phyloP scores from a whole-genome alignment of 1,140 invertebrate genomes.

The Copidosoma floridanum region DNA sequence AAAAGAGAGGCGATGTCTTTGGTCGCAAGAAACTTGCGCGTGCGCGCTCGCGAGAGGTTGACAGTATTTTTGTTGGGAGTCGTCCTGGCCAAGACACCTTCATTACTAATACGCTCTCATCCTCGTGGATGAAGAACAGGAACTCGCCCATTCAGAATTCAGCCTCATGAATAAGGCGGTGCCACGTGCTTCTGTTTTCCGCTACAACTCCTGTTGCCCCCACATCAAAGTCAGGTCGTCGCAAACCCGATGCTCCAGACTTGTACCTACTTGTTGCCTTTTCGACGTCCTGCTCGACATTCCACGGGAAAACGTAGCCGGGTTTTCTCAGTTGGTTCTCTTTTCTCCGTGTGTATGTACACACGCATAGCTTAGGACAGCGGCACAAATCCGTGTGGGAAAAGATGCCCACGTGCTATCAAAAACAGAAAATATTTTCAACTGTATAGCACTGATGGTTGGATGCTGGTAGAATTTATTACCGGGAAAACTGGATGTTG shows the following conservation, averaged over 20 bases:
- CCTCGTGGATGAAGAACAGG: constrained; percentile 18
- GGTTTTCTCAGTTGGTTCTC: not conserved
- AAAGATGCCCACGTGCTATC: constrained; percentile 10
- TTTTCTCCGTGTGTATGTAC: too few relatives aligned
- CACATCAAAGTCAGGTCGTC: too few relatives aligned
- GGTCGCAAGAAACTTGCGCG: constrained; percentile 43
- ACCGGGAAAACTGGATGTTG: too few relatives aligned
- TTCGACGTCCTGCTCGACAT: constrained; percentile 2
- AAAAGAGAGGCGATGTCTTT: too few relatives aligned
- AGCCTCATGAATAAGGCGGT: constrained; percentile 44
- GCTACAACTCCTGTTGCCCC: constrained; percentile 5
- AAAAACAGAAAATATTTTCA: too few relatives aligned
- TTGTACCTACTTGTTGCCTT: too few relatives aligned
- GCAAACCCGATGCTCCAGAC: too few relatives aligned
- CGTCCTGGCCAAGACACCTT: constrained; percentile 44
- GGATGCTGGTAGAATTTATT: too few relatives aligned
- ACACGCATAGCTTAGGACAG: not conserved
- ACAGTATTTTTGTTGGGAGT: constrained; percentile 49
- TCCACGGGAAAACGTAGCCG: not conserved
- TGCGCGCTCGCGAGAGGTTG: constrained; percentile 36
- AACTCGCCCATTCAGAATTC: constrained; percentile 45
- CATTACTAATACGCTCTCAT: constrained; percentile 45
- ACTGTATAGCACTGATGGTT: too few relatives aligned
- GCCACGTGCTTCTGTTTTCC: constrained; percentile 1
- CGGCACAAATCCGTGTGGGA: not conserved